A percentile compares a stretch with the other conserved stretches of the same genome.
These are phyloP conservation scores for Tuberolachnus salignus DNA, from an alignment of 2,888 invertebrate genomes.

Conservation along the genomic window DNA sequence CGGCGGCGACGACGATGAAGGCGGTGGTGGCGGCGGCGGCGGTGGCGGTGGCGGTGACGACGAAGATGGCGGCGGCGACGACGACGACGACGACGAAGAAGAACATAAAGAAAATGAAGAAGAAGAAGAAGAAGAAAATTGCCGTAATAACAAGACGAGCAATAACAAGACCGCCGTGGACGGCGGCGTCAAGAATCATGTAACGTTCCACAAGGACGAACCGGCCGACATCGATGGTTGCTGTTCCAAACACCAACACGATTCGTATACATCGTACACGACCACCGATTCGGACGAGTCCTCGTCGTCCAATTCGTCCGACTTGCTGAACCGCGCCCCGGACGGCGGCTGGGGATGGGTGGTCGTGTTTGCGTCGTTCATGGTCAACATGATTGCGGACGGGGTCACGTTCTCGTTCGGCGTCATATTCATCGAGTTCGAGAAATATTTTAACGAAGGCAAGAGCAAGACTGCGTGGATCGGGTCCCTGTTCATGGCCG, in stretches of 20 bases:
- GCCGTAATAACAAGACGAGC: neutral
- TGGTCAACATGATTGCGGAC: conserved; percentile 89
- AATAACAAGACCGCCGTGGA: conserved; percentile 6
- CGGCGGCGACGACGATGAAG: neutral
- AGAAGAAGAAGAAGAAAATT: neutral
- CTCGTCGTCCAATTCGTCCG: conserved; percentile 60
- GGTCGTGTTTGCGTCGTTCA: conserved; percentile 84
- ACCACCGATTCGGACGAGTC: conserved; percentile 57
- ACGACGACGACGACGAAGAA: neutral
- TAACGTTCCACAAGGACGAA: conserved; percentile 40
- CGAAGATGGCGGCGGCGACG: neutral
- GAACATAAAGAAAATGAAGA: too few relatives aligned
- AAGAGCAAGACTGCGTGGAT: conserved; percentile 90
- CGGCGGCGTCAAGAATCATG: conserved; percentile 30
- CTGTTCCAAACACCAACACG: conserved; percentile 10
- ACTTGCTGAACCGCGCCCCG: conserved; percentile 73
- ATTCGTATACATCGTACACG: conserved; percentile 54
- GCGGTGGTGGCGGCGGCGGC: neutral
- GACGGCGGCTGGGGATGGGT: conserved; percentile 96
- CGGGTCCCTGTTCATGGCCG: conserved; percentile 87
- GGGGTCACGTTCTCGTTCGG: conserved; percentile 93
- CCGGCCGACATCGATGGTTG: neutral
- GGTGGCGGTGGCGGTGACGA: too few relatives aligned
- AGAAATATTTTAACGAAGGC: conserved; percentile 80
- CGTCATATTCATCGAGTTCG: conserved; percentile 83